Evolutionary conservation across 2,888 invertebrate genomes (phyloP), one percentile per base, ranked within the genome.

Genomic region (Drosophila longiperda): DNA sequence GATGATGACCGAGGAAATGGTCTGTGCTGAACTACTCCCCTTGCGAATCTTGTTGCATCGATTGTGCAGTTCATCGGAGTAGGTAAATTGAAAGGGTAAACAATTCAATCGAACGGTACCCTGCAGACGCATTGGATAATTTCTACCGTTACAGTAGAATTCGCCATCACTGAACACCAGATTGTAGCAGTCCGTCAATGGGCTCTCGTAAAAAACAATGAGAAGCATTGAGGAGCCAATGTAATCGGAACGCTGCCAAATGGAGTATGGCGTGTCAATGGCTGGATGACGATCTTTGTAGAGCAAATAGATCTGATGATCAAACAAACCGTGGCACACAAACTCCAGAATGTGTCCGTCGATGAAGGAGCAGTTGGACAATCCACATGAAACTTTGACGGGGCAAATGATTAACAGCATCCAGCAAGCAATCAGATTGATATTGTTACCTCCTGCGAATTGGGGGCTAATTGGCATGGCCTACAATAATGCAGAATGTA

Each of bases 391-490:
- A 17, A 48, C 61, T 29, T 53, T 59, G 9, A 61, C 64, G n/a
- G 80, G 67, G 20, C 42, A 53, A 8, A 82, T 54, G 32, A 78
- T 54, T 20, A 78, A 32, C 58, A 78, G 66, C 50, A 79, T 29
- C 67, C 78, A 76, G 63, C 55, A 67, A 67, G 71, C 71, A 61
- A 83, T 73, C 65, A 74, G 64, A 64, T 82, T 83, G 64, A 80
- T 77, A 80, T 75, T 87, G 64, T 71, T 59, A 62, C 71, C 73
- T 75, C 77, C 48, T 78, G 80, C 57, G 64, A 54, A 59, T 49
- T 67, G 73, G 54, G 73, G 67, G 80, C 85, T 78, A 73, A 84
- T 82, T 84, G 75, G 80, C 83, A 83, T 83, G 85, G 78, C 83
- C 87, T 83, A 87, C 66, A 75, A 61, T 64, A 60, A 73, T 79